Conservation (phyloP, 2,888 invertebrate genomes). For the Cyclophora albipunctata region DNA sequence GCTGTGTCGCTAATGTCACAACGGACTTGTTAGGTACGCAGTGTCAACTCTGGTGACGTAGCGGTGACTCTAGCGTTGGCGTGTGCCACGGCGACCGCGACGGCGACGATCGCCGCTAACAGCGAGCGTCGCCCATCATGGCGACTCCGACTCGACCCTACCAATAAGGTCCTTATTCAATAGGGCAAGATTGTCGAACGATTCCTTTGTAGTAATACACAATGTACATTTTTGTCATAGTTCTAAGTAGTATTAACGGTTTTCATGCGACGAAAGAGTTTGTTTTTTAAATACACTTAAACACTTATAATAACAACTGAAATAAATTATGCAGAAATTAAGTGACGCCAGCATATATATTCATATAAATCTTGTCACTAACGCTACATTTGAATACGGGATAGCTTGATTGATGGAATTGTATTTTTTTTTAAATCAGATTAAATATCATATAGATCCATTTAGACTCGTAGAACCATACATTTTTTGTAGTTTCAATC, state of each 20-base stretch:
- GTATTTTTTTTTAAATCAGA: too few species aligned
- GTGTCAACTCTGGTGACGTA: slow-evolving; percentile 42
- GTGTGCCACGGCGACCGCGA: slow-evolving; percentile 60
- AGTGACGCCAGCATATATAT: too few species aligned
- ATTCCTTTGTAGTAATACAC: background rate
- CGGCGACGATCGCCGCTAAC: slow-evolving; percentile 68
- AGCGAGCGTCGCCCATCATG: slow-evolving; percentile 91
- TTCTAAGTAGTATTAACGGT: background rate
- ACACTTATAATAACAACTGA: background rate
- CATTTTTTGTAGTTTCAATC: too few species aligned
- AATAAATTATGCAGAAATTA: background rate
- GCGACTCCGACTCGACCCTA: slow-evolving; percentile 92
- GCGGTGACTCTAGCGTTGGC: slow-evolving; percentile 58
- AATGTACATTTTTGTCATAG: background rate
- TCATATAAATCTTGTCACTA: too few species aligned
- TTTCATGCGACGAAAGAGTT: background rate
- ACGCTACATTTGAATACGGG: too few species aligned
- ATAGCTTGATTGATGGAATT: too few species aligned
- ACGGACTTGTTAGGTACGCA: slow-evolving; percentile 36
- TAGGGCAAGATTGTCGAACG: slow-evolving; percentile 18
- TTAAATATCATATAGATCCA: too few species aligned
- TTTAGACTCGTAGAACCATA: too few species aligned
- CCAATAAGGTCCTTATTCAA: slow-evolving; percentile 83
- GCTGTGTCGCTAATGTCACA: too few species aligned
- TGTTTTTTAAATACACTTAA: background rate